These are phyloP conservation scores for Paraplagusia blochii DNA, from an alignment of 2,113 vertebrate genomes.

Conservation along the genomic window DNA sequence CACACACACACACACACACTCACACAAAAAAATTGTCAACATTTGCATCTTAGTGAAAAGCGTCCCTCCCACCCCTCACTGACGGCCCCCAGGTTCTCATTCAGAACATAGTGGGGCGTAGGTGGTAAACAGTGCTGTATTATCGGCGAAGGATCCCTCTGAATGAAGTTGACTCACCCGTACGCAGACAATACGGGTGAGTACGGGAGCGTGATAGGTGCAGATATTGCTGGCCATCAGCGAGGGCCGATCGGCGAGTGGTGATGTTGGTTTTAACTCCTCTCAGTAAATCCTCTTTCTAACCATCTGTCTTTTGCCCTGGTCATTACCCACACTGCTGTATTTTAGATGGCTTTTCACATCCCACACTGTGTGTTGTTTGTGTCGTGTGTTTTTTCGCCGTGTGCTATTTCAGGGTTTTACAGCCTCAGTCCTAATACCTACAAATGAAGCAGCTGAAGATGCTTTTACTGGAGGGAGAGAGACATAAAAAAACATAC, in stretches of 20 bases:
- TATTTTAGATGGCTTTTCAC: conserved; percentile 4
- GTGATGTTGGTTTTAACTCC: conserved; percentile 26
- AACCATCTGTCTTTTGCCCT: conserved; percentile 52
- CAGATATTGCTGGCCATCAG: conserved; percentile 20
- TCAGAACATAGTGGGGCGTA: conserved; percentile 44
- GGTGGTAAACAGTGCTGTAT: conserved; percentile 58
- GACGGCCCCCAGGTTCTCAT: conserved; percentile 35
- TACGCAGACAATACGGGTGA: conserved; percentile 37
- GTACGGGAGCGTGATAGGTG: conserved; percentile 11
- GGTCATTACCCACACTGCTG: conserved; percentile 32
- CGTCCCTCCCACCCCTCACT: conserved; percentile 4
- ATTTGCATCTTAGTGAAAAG: conserved; percentile 41
- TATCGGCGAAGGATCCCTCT: conserved; percentile 65
- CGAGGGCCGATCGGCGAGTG: conserved; percentile 17
- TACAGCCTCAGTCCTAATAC: neutral
- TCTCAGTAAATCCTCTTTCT: conserved; percentile 47
- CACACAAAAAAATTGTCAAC: conserved; percentile 43
- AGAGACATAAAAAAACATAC: too few relatives aligned
- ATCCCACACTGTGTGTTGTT: neutral
- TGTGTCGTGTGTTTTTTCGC: neutral
- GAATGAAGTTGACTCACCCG: conserved; percentile 67
- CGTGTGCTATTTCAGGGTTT: neutral
- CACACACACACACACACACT: too few relatives aligned
- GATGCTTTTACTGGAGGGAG: too few relatives aligned
- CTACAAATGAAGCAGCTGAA: too few relatives aligned